Base-by-base conservation (phyloP, 1,140 invertebrate species). In the Wiebesia pumilae region DNA sequence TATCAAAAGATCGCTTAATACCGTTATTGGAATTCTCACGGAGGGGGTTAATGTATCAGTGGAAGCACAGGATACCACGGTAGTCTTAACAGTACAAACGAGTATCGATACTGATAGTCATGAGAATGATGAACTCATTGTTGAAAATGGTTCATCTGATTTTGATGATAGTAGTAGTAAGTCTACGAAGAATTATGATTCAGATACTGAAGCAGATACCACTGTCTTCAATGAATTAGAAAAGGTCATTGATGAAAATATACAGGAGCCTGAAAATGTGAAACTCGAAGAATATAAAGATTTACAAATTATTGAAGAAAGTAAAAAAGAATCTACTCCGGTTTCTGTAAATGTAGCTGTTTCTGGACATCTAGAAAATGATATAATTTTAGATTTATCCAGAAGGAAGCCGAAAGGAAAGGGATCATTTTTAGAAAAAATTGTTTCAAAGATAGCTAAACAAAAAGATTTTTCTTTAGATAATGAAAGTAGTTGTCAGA, bases 11-110 rank as follows among this genome's bases (percentile, higher is more conserved):
- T 93, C 92, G 0, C 84, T 94, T 27, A 94, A 89, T 81, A 94
- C 89, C 40, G 93, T 94, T 0, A 93, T 94, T 6, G 93, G 93
- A 4, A 94, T 94, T 67, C 85, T 94, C 0, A 94, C 93, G 0
- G 93, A 94, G 51, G 93, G 92, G 0, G 91, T 93, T 14, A 94
- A 94, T 75, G 93, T 94, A 3, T 91, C 93, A 0, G 87, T 91
- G 0, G 93, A 93, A 27, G 84, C 89, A 0, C 92, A 92, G 21
- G 92, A 93, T 9, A 91, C 90, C 54, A 93, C 90, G 47, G 90
- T 93, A 10, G 91, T 94, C 0, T 89, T 93, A 1, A 92, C 92
- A 0, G 90, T 91, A 3, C 93, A 94, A 84, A 93, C 92, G 0
- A 90, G 88, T 2, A 27, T 92, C 0, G 81, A 81, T 16, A 62